A percentile compares a stretch with the other conserved stretches of the same genome.
Conservation (phyloP, 2,888 invertebrate genomes). For the Cyclophora punctaria region DNA sequence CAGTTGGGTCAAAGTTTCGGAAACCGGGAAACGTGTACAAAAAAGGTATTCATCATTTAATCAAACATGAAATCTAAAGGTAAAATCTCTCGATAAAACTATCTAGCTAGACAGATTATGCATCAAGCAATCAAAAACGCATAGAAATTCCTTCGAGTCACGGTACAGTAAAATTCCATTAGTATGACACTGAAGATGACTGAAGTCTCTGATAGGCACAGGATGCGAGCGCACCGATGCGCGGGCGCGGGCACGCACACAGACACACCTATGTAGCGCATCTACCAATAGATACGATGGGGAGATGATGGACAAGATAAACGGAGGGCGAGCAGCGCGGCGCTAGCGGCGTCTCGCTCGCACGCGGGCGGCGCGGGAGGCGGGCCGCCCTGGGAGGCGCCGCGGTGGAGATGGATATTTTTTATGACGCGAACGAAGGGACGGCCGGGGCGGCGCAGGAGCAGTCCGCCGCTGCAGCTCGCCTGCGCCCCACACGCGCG, state of each 20-base stretch:
- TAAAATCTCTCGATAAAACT: too few relatives aligned
- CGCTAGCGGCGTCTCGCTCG: conserved; percentile 35
- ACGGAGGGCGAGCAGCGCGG: conserved; percentile 48
- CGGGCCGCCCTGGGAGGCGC: conserved; percentile 49
- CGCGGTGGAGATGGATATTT: conserved; percentile 58
- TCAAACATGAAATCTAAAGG: too few relatives aligned
- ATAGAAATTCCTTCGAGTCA: conserved; percentile 10
- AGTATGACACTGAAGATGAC: conserved; percentile 25
- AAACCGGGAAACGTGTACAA: too few relatives aligned
- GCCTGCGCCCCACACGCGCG: conserved; percentile 43
- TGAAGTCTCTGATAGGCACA: conserved; percentile 37
- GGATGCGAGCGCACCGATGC: conserved; percentile 57
- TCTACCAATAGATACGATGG: conserved; percentile 43
- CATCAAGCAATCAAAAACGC: conserved; percentile 13
- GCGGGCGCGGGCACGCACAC: conserved; percentile 44
- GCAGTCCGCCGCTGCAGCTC: conserved; percentile 45
- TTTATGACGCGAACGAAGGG: conserved; percentile 72
- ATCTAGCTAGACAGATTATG: neutral
- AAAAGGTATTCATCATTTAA: too few relatives aligned
- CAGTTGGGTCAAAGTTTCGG: too few relatives aligned
- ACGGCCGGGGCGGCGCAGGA: conserved; percentile 62
- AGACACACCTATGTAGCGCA: conserved; percentile 35
- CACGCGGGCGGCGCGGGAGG: conserved; percentile 24
- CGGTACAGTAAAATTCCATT: conserved; percentile 26
- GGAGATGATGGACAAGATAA: conserved; percentile 68